Percentiles rank a stretch among this genome's conserved stretches.
phyloP scores from a whole-genome alignment of 2,797 vertebrate genomes.

The Liparis tanakae region DNA sequence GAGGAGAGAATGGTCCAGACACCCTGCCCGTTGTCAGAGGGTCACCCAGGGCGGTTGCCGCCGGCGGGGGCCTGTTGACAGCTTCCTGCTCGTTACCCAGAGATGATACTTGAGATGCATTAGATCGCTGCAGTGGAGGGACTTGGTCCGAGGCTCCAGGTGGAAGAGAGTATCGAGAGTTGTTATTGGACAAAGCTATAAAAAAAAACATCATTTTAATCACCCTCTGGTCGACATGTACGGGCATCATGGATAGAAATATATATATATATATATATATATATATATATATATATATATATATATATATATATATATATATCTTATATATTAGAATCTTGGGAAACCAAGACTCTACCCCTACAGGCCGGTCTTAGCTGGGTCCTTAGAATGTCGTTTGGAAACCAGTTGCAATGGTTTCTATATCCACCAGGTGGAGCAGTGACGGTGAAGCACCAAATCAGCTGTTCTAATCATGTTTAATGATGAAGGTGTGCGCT shows the following conservation, averaged over 20 bases:
- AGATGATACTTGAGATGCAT: constrained; percentile 70
- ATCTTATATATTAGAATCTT: background rate
- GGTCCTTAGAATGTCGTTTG: background rate
- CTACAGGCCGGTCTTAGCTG: background rate
- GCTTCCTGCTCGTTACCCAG: constrained; percentile 74
- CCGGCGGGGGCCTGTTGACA: constrained; percentile 67
- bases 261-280: background rate
- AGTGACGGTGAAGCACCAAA: too few relatives aligned
- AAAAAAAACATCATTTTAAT: background rate
- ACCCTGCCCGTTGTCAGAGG: constrained; percentile 50
- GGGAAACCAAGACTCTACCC: background rate
- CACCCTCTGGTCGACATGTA: background rate
- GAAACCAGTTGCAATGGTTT: too few relatives aligned
- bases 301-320: background rate
- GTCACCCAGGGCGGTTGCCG: constrained; percentile 66
- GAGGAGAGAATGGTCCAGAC: constrained; percentile 46
- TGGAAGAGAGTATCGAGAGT: background rate
- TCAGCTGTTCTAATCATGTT: too few relatives aligned
- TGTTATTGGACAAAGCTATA: constrained; percentile 1
- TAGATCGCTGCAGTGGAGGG: constrained; percentile 60
- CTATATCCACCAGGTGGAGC: too few relatives aligned
- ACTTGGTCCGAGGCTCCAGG: constrained; percentile 54
- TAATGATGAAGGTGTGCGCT: too few relatives aligned
- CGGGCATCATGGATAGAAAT: background rate
- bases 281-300: background rate